Percentiles rank a stretch among this genome's conserved stretches.
Evolutionary conservation across 2,113 vertebrate species (phyloP).

Genomic region (Columba janthina): DNA sequence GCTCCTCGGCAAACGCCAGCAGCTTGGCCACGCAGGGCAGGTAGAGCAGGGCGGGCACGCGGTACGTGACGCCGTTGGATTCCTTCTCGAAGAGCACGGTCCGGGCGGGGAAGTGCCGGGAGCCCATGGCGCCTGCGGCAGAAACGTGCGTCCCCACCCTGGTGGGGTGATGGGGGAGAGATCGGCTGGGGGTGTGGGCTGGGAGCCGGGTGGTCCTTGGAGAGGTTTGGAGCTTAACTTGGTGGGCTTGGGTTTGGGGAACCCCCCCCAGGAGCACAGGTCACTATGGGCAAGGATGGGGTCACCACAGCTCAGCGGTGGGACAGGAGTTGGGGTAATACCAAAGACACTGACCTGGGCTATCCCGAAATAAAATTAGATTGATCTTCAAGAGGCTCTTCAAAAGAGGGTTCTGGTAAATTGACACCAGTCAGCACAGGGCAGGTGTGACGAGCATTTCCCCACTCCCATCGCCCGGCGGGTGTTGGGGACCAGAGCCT

Average conservation of each 20-base stretch:
- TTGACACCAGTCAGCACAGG: neutral
- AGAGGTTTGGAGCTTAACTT: no score
- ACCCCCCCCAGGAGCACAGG: rapidly evolving
- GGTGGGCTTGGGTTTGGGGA: neutral
- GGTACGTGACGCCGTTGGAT: conserved; percentile 86
- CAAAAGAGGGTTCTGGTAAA: neutral
- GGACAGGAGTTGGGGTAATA: no score
- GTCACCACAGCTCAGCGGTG: neutral
- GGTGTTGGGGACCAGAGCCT: neutral
- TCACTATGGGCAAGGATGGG: no score
- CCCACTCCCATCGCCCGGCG: rapidly evolving
- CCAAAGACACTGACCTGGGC: neutral
- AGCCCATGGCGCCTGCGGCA: conserved; percentile 74
- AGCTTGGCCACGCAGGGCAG: conserved; percentile 78
- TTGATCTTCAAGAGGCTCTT: neutral
- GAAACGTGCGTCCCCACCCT: neutral
- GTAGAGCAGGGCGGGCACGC: conserved; percentile 87
- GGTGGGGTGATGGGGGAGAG: rapidly evolving
- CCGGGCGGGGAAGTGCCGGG: conserved; percentile 80
- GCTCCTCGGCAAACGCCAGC: conserved; percentile 92
- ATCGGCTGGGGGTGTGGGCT: rapidly evolving
- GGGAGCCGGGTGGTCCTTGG: neutral
- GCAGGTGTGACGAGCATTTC: neutral
- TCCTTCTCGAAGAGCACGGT: conserved; percentile 89
- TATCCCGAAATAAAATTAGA: neutral